Conservation (phyloP, 2,113 vertebrate genomes). For the Sinocyclocheilus anshuiensis region DNA sequence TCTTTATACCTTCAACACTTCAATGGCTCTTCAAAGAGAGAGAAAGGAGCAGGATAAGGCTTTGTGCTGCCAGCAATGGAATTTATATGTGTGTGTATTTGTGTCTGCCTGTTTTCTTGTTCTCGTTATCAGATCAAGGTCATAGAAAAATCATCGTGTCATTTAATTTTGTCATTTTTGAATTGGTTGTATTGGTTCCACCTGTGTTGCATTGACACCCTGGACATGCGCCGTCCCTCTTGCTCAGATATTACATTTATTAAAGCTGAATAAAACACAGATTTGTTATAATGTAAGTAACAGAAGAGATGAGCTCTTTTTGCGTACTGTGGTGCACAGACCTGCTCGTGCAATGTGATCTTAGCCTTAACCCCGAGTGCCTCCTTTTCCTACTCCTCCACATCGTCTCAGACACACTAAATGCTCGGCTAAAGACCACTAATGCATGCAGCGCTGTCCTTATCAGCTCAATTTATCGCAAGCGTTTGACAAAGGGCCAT, state of each 20-base stretch:
- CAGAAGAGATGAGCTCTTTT: slow-evolving; percentile 32
- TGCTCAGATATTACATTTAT: slow-evolving; percentile 8
- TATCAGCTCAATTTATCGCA: slow-evolving; percentile 52
- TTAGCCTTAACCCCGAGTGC: slow-evolving; percentile 28
- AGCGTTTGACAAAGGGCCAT: slow-evolving; percentile 40
- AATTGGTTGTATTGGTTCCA: not conserved
- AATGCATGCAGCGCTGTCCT: slow-evolving; percentile 35
- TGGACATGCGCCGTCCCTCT: not conserved
- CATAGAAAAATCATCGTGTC: not conserved
- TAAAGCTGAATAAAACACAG: not conserved
- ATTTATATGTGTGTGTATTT: slow-evolving; percentile 36
- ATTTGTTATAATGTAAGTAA: not conserved
- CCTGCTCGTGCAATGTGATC: slow-evolving; percentile 24
- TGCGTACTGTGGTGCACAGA: not conserved
- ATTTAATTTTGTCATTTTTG: not conserved
- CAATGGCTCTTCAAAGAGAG: slow-evolving; percentile 56
- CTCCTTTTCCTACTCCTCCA: slow-evolving; percentile 15
- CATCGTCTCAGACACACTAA: slow-evolving; percentile 27
- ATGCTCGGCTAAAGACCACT: slow-evolving; percentile 44
- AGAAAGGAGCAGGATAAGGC: slow-evolving; percentile 47
- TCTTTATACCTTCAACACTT: slow-evolving; percentile 57
- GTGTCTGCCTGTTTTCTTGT: slow-evolving; percentile 17
- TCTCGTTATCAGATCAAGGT: slow-evolving; percentile 15
- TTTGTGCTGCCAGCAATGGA: slow-evolving; percentile 50
- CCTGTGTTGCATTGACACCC: not conserved